A percentile compares a stretch with the other conserved stretches of the same genome.
Conservation (phyloP, 2,797 vertebrate genomes). For the Alauda arvensis region DNA sequence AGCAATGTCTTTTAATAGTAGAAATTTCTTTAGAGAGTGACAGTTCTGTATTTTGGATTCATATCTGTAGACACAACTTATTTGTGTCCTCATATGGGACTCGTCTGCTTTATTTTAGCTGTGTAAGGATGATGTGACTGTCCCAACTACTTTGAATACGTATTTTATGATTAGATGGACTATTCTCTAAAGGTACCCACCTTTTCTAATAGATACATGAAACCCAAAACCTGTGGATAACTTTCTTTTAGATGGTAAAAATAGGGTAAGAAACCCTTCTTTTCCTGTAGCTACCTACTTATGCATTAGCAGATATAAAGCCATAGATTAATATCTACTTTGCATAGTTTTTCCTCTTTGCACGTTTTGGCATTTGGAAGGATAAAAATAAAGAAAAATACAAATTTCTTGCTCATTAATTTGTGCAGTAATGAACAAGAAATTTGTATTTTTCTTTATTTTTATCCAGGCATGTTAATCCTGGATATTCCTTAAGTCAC, state of each 20-base stretch:
- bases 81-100: neutral
- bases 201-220: neutral
- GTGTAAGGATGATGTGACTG: neutral
- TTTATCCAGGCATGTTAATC: neutral
- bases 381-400: neutral
- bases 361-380: neutral
- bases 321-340: neutral
- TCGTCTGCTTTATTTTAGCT: neutral
- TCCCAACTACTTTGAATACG: neutral
- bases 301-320: neutral
- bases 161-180: neutral
- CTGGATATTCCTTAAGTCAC: neutral
- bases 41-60: neutral
- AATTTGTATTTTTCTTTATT: too few species aligned
- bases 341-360: neutral
- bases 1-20: accelerated
- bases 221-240: accelerated
- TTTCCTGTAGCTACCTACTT: neutral
- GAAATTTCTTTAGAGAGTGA: neutral
- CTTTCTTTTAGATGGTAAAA: neutral
- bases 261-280: neutral
- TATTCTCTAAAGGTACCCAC: neutral
- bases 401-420: neutral
- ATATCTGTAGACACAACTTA: neutral
- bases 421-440: too few species aligned